These are phyloP conservation scores for Cephus runcator DNA, from an alignment of 2,888 invertebrate genomes.

Conservation along the genomic window DNA sequence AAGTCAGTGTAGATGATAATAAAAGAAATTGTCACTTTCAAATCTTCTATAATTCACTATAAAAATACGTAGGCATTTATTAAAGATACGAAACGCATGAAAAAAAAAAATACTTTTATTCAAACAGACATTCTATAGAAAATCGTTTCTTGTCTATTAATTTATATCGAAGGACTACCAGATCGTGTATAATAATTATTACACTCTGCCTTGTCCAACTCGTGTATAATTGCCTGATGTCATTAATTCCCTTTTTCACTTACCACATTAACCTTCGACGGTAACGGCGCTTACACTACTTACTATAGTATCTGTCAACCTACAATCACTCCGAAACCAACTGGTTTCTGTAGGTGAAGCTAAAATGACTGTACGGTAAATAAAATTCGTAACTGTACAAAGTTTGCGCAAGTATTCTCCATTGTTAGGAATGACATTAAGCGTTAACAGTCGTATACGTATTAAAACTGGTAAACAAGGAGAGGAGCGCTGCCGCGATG, in stretches of 20 bases:
- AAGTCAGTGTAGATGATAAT: not conserved
- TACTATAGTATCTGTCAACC: not conserved
- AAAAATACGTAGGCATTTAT: not conserved
- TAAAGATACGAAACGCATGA: not conserved
- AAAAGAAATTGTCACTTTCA: not conserved
- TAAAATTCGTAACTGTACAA: not conserved
- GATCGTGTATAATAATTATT: not conserved
- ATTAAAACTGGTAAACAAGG: not conserved
- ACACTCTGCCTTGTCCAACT: not conserved
- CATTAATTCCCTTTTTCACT: not conserved
- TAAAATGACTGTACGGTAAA: not conserved
- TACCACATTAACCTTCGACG: not conserved
- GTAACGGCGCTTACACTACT: not conserved
- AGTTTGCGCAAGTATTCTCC: not conserved
- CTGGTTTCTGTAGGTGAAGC: not conserved
- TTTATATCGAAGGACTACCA: not conserved
- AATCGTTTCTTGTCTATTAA: not conserved
- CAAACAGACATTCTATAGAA: not conserved
- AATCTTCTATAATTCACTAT: not conserved
- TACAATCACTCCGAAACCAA: not conserved
- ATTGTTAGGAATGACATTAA: not conserved
- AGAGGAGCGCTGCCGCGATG: not conserved
- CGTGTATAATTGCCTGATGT: not conserved
- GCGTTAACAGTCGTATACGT: not conserved
- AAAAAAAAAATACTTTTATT: not conserved